These are phyloP conservation scores for Marasmarcha lunaedactyla DNA, from an alignment of 2,888 invertebrate genomes.

Conservation along the genomic window DNA sequence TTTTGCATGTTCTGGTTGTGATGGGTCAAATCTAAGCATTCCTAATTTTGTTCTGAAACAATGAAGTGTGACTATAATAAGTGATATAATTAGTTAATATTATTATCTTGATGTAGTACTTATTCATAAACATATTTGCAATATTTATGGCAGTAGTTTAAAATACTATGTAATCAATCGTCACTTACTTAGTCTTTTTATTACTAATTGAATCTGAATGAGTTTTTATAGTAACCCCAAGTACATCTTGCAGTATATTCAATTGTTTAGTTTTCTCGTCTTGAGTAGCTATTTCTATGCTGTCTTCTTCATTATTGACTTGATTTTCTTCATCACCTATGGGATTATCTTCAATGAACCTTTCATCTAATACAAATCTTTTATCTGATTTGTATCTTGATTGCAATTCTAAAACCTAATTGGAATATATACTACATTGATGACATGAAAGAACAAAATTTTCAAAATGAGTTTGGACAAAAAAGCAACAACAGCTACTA, in stretches of 20 bases:
- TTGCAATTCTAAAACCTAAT: constrained; percentile 77
- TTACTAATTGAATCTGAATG: constrained; percentile 20
- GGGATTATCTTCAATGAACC: constrained; percentile 72
- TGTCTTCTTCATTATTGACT: constrained; percentile 41
- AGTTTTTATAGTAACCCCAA: constrained; percentile 55
- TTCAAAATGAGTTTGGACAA: constrained; percentile 5
- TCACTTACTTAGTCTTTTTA: constrained; percentile 41
- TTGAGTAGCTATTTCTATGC: constrained; percentile 38
- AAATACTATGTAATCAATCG: no score
- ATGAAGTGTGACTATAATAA: no score
- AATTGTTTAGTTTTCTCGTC: constrained; percentile 67
- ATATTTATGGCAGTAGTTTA: no score
- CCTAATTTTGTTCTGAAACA: constrained; percentile 42
- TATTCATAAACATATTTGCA: neutral
- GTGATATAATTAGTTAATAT: constrained; percentile 1
- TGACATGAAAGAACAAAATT: constrained; percentile 7
- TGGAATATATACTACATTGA: constrained; percentile 10
- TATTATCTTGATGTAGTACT: no score
- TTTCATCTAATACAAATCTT: constrained; percentile 80
- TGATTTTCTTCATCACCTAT: constrained; percentile 36
- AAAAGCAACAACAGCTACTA: constrained; percentile 3
- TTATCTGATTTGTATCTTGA: constrained; percentile 80
- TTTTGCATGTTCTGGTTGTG: constrained; percentile 74
- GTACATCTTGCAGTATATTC: constrained; percentile 65
- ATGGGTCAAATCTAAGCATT: constrained; percentile 78